Evolutionary conservation across 2,888 invertebrate species (phyloP).

Genomic region (Parnassius glacialis): DNA sequence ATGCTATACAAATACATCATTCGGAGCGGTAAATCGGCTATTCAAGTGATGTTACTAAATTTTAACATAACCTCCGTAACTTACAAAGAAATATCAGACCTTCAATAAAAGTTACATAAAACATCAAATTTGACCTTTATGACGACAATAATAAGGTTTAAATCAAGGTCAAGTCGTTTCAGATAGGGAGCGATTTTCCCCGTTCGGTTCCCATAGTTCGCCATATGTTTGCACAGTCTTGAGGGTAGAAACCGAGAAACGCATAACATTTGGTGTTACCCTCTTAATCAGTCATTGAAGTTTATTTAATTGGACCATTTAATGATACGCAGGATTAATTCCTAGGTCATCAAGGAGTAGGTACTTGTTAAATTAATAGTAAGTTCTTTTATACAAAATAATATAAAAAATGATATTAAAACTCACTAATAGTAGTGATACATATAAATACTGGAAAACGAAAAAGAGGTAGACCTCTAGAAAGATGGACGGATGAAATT

Average conservation of each 20-base stretch:
- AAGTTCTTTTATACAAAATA: too few species aligned
- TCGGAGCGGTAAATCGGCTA: conserved; percentile 10
- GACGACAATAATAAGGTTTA: conserved; percentile 13
- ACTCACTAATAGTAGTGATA: too few species aligned
- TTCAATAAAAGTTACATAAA: conserved; percentile 3
- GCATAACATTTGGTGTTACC: conserved; percentile 64
- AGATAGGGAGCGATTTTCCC: conserved; percentile 26
- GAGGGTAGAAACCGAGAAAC: conserved; percentile 44
- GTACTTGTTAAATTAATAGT: too few species aligned
- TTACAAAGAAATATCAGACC: conserved; percentile 14
- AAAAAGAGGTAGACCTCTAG: too few species aligned
- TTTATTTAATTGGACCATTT: conserved; percentile 53
- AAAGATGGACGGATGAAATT: too few species aligned
- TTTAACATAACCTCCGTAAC: conserved; percentile 16
- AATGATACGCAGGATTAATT: conserved; percentile 30
- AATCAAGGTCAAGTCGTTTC: conserved; percentile 22
- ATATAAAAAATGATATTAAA: too few species aligned
- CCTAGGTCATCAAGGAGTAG: not conserved
- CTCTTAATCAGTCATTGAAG: conserved; percentile 55
- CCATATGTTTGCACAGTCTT: conserved; percentile 63
- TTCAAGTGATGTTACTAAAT: conserved; percentile 21
- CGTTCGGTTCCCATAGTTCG: conserved; percentile 35
- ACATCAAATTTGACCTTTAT: conserved; percentile 23
- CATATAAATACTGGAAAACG: too few species aligned
- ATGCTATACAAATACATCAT: conserved; percentile 11